Base-by-base conservation (phyloP, 1,140 invertebrate species). In the Drosophila kurseongensis region DNA sequence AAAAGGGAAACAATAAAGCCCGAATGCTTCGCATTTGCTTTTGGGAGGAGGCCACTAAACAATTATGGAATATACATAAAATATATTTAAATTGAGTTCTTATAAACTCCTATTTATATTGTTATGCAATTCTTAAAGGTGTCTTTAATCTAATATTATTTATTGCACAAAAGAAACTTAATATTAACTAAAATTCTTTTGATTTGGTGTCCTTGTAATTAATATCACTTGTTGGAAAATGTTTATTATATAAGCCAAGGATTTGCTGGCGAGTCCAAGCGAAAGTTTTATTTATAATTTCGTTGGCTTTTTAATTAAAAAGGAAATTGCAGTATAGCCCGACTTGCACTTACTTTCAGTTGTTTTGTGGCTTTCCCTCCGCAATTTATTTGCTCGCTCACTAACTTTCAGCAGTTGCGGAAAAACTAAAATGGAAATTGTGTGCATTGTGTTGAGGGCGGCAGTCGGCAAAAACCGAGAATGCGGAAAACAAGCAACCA, bases 251-350 rank as follows among this genome's bases (percentile, higher is more conserved):
- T n/a, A n/a, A n/a, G n/a, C n/a, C n/a, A n/a, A n/a, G n/a, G 1
- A 12, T 10, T 12, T 10, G 36, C 36, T 13, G 36, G 4, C 1
- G 36, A 38, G 8, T 47, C 12, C 27, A 29, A 51, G 47, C 41
- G 18, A 8, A 18, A 62, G 29, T 44, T 38, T 57, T 63, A 13
- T 12, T 45, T 62, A 40, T 56, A 56, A 47, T 57, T 56, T 38
- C 32, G 10, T n/a, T 29, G 36, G 18, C 29, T 9, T 52, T 36
- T 75, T 69, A 68, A 82, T 78, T 75, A 84, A 83, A 80, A 71
- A n/a, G 1, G 12, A 16, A 41, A 36, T 10, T 29, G 29, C 67
- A 57, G 36, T 18, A 23, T 36, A 41, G 55, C 44, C 47, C 36
- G 44, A 41, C 66, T 58, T 58, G 52, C 35, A 42, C 36, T 58